A percentile compares a stretch with the other conserved stretches of the same genome.
These are phyloP conservation scores for Anas bahamensis DNA, from an alignment of 2,797 vertebrate species.

Conservation along the genomic window DNA sequence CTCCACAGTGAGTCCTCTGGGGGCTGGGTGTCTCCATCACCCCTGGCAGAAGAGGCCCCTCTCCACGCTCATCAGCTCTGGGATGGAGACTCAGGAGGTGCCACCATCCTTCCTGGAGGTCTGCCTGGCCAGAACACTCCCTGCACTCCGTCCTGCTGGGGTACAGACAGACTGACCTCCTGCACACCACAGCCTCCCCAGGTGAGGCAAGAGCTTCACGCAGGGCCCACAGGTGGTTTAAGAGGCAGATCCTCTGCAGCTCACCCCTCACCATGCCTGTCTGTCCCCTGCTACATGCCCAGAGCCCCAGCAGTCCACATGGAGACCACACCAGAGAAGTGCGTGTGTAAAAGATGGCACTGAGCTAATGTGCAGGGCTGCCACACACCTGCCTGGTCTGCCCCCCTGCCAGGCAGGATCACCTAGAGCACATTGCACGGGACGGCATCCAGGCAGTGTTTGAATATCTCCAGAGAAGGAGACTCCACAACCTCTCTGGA, in stretches of 20 bases:
- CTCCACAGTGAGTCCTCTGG: background rate
- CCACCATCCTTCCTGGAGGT: background rate
- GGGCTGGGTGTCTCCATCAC: background rate
- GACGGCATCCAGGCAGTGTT: too few species aligned
- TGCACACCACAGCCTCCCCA: fast-evolving
- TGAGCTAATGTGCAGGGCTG: background rate
- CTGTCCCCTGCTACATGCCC: background rate
- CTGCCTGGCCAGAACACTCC: too few species aligned
- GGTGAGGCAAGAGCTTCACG: too few species aligned
- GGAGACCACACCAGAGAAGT: background rate
- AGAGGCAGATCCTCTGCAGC: background rate
- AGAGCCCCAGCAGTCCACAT: background rate
- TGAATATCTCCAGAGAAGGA: too few species aligned
- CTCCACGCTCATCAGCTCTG: fast-evolving
- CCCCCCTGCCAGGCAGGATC: too few species aligned
- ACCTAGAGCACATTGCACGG: too few species aligned
- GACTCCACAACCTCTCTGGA: too few species aligned
- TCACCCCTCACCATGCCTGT: background rate
- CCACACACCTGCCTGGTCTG: background rate
- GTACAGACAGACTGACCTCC: background rate
- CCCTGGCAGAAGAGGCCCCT: background rate
- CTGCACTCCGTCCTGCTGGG: background rate
- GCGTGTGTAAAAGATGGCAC: background rate
- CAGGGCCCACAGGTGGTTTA: background rate
- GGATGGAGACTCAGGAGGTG: background rate